These are phyloP conservation scores for Drosophila mayaguana DNA, from an alignment of 2,888 invertebrate genomes.

Conservation along the genomic window DNA sequence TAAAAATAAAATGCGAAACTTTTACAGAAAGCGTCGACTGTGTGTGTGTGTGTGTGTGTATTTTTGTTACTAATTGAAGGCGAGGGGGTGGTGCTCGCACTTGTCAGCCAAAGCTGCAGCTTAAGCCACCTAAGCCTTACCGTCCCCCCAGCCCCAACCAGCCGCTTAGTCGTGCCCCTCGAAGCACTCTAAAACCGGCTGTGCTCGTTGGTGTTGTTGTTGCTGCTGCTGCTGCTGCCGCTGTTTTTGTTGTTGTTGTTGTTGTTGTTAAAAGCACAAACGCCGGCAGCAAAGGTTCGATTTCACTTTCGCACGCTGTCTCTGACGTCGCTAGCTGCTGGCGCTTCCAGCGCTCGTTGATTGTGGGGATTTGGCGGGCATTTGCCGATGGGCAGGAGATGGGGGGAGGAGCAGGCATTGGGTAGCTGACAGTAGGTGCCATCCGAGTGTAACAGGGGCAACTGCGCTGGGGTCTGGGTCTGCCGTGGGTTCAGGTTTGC, in stretches of 20 bases:
- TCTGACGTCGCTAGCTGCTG: constrained; percentile 58
- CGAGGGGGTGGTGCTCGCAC: constrained; percentile 45
- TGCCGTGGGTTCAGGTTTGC: constrained; percentile 63
- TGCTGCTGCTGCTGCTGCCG: constrained; percentile 7
- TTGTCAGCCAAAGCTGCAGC: constrained; percentile 50
- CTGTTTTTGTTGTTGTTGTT: constrained; percentile 37
- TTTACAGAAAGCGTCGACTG: constrained; percentile 55
- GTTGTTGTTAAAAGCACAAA: constrained; percentile 69
- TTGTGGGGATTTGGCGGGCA: background rate
- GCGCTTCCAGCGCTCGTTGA: constrained; percentile 40
- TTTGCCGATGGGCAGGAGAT: background rate
- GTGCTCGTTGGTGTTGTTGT: constrained; percentile 33
- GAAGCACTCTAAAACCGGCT: constrained; percentile 67
- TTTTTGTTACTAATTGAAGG: constrained; percentile 62
- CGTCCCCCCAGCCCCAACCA: background rate
- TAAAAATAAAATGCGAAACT: constrained; percentile 77
- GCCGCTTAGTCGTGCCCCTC: constrained; percentile 48
- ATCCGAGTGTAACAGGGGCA: constrained; percentile 37
- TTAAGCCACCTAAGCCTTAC: constrained; percentile 29
- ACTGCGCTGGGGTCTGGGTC: constrained; percentile 34
- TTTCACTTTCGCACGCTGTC: constrained; percentile 82
- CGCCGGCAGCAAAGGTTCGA: constrained; percentile 80
- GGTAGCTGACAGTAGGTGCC: constrained; percentile 13
- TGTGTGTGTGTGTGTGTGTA: constrained; percentile 31
- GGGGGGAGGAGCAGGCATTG: background rate